These are phyloP conservation scores for Portevinia maculata DNA, from an alignment of 2,888 invertebrate genomes.

Conservation along the genomic window DNA sequence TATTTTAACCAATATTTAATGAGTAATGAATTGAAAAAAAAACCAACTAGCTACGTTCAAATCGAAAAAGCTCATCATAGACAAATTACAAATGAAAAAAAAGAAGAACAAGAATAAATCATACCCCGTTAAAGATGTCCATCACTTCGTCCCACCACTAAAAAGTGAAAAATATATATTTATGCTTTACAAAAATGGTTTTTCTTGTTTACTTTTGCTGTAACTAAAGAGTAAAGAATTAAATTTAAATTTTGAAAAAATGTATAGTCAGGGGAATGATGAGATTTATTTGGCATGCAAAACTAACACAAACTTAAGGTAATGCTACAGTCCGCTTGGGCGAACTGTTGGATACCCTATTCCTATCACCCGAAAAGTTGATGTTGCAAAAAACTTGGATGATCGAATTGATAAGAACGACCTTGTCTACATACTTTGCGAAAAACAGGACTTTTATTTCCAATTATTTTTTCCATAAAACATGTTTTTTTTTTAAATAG, in stretches of 20 bases:
- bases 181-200: constrained; percentile 39
- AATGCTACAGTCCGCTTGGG: no score
- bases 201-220: constrained; percentile 30
- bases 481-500: no score
- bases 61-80: not conserved
- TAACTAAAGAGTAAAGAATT: no score
- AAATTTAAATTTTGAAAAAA: constrained; percentile 7
- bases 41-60: constrained; percentile 37
- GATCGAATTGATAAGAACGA: no score
- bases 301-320: no score
- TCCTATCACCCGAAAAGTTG: no score
- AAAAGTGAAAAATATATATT: constrained; percentile 84
- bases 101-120: constrained; percentile 79
- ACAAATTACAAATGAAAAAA: constrained; percentile 53
- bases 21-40: constrained; percentile 17
- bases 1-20: constrained; percentile 8
- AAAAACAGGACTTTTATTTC: no score
- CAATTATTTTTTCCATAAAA: no score
- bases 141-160: constrained; percentile 99
- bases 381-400: no score
- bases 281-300: constrained; percentile 29
- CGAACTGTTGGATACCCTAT: no score
- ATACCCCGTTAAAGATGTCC: constrained; percentile 98
- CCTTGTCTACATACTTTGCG: no score
- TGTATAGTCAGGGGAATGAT: constrained; percentile 20